phyloP scores from a whole-genome alignment of 2,113 vertebrate genomes.

The Carassius auratus region DNA sequence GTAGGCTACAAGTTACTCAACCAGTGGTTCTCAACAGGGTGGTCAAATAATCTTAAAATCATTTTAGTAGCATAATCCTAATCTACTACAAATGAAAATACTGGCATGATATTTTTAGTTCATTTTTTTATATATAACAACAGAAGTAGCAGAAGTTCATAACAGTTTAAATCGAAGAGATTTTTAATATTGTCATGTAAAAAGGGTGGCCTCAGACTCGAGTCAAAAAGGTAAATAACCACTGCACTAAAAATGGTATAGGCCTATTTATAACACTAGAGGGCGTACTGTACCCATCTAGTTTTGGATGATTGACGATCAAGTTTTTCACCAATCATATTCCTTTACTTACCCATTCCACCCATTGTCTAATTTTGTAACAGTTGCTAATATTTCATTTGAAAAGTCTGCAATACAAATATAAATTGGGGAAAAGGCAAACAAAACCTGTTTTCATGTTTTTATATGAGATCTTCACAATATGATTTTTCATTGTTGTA shows the following conservation, averaged over 20 bases:
- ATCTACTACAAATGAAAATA: neutral
- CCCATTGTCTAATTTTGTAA: neutral
- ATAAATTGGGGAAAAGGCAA: neutral
- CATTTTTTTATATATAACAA: neutral
- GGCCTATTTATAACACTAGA: conserved; percentile 1
- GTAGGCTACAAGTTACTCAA: neutral
- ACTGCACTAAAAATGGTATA: neutral
- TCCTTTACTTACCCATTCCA: conserved; percentile 5
- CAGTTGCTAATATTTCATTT: neutral
- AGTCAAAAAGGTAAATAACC: neutral
- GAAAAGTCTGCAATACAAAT: neutral
- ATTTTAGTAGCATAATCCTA: neutral
- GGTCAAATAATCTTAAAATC: neutral
- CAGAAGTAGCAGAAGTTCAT: neutral
- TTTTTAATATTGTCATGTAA: neutral
- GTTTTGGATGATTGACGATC: neutral
- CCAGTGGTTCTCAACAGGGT: neutral
- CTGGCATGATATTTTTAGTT: too few relatives aligned
- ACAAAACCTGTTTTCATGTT: neutral
- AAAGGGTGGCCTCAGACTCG: neutral
- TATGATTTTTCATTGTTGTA: neutral
- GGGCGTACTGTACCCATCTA: neutral
- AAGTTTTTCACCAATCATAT: neutral
- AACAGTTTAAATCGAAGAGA: neutral
- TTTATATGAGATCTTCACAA: neutral